These are phyloP conservation scores for Leptonema lineaticorne DNA, from an alignment of 1,140 invertebrate genomes.

Conservation along the genomic window DNA sequence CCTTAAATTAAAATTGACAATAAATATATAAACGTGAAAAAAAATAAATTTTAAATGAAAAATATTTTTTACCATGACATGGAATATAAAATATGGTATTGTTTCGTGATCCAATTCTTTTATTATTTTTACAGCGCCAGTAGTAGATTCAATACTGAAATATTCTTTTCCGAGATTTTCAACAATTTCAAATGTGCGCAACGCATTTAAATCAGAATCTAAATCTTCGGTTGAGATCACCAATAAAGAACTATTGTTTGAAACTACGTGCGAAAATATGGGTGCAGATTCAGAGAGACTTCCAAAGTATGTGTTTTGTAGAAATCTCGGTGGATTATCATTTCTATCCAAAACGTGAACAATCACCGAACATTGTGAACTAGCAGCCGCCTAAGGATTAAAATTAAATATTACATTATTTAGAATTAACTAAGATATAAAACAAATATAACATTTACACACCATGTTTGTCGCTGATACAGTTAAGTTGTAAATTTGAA, in stretches of 20 bases:
- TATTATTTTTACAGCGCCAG: constrained; percentile 81
- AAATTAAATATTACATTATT: background rate
- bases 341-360: constrained; percentile 79
- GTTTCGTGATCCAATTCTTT: constrained; percentile 81
- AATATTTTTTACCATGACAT: constrained; percentile 62
- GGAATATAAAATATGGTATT: constrained; percentile 69
- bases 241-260: constrained; percentile 67
- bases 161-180: constrained; percentile 70
- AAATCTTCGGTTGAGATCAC: constrained; percentile 77
- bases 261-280: constrained; percentile 71
- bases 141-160: constrained; percentile 86
- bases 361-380: constrained; percentile 66
- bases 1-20: constrained; percentile 5
- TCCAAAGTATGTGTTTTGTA: constrained; percentile 67
- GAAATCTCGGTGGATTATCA: constrained; percentile 83
- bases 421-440: background rate
- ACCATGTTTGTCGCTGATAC: constrained; percentile 85
- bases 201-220: constrained; percentile 79
- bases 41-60: constrained; percentile 4
- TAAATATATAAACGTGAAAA: background rate
- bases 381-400: constrained; percentile 62
- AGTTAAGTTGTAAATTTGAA: constrained; percentile 76
- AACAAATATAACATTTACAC: constrained; percentile 31
- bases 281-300: constrained; percentile 71
- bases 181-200: constrained; percentile 82